Evolutionary conservation across 30 jellyfish, hydroid and myxozoan species (phyloP), one percentile per base, ranked within the genome.

Genomic region (Sanderia malayensis): DNA sequence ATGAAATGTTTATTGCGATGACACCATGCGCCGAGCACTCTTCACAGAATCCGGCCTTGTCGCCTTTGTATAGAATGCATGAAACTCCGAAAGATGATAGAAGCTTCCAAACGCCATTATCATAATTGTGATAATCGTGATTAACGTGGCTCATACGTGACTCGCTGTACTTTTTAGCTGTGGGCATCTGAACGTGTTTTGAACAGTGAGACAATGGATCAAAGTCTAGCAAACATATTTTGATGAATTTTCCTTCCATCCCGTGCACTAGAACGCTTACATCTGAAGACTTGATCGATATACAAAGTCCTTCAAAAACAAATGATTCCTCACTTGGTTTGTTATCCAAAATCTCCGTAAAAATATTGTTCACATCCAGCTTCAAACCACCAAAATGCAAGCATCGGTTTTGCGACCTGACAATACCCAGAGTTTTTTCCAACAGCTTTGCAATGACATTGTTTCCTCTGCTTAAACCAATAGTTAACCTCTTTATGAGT

Each of bases 191-290:
- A 4, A 49, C 3, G 18, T 9, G 64, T 49, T 49, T 24, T 49
- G 64, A 15, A 18, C 25, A 49, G 27, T 49, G 24, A 2, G 64
- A 15, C 63, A 47, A 4, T 25, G 41, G 61, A n/a, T 76, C 87
- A 62, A 76, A 76, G 33, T 76, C 87, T 18, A 76, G 21, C 67
- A 76, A 46, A 31, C 87, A 61, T 2, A 76, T 44, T 76, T 66
- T 76, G 15, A 76, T 10, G 26, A 75, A 41, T 46, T 46, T 44
- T 17, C 67, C 57, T 30, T 62, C 67, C 11, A 76, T 1, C 20
- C 6, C 23, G 22, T 34, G 41, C 31, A 4, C 13, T 0, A 28
- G 6, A 22, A 44, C 69, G 7, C 46, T 44, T 7, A 63, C 2
- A 61, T 61, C 80, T 44, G 59, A 53, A 1, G 46, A 4, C 29